These are phyloP conservation scores for Sciurus niger DNA, from an alignment of 2,113 vertebrate species.

Conservation along the genomic window DNA sequence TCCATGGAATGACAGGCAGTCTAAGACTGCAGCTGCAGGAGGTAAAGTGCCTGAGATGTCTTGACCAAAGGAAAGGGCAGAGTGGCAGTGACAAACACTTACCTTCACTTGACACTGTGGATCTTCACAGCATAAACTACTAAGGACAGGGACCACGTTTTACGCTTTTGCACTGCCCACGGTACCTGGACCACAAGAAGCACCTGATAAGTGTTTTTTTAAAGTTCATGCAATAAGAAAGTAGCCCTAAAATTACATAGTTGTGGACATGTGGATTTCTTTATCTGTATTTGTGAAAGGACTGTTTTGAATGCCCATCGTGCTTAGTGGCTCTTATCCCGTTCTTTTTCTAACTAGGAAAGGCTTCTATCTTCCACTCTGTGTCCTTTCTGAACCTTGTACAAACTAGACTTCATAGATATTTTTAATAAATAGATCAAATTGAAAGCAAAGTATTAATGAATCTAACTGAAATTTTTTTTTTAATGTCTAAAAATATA, in stretches of 20 bases:
- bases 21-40: neutral
- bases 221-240: conserved; percentile 28
- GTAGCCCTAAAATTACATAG: conserved; percentile 43
- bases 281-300: conserved; percentile 58
- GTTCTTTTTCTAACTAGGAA: neutral
- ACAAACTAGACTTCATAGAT: neutral
- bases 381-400: neutral
- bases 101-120: conserved; percentile 10
- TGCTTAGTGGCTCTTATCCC: neutral
- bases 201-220: conserved; percentile 30
- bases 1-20: neutral
- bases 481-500: neutral
- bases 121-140: conserved; percentile 2
- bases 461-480: neutral
- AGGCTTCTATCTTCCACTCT: conserved; percentile 30
- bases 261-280: conserved; percentile 62
- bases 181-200: conserved; percentile 55
- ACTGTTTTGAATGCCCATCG: neutral
- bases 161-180: conserved; percentile 39
- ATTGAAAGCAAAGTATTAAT: neutral
- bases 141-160: conserved; percentile 33
- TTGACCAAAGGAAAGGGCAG: conserved; percentile 8
- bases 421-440: neutral
- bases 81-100: neutral
- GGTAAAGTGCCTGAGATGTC: neutral